Evolutionary conservation across 1,140 invertebrate species (phyloP).

Genomic region (Rhopalosiphum padi): DNA sequence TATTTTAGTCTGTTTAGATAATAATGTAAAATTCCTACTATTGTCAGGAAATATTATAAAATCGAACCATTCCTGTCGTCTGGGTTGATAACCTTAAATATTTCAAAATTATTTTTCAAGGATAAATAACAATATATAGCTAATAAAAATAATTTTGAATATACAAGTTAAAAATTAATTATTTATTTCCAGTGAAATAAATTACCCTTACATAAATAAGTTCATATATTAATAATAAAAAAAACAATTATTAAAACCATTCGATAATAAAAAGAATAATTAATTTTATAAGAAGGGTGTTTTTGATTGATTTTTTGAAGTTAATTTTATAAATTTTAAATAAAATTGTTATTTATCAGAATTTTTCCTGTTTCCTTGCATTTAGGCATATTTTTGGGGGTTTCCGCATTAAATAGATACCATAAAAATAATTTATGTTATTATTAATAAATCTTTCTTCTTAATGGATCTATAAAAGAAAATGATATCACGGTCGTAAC

Average conservation of each 20-base stretch:
- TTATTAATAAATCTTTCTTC: neutral
- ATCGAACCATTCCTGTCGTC: neutral
- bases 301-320: no score
- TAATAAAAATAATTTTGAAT: neutral
- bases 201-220: no score
- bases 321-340: no score
- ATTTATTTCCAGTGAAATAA: no score
- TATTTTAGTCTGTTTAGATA: slow-evolving; percentile 33
- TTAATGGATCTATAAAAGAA: neutral
- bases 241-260: no score
- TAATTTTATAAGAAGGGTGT: no score
- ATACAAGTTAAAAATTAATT: no score
- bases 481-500: neutral
- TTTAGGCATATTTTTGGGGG: neutral
- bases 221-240: no score
- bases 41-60: slow-evolving; percentile 35
- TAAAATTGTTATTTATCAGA: neutral
- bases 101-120: slow-evolving; percentile 35
- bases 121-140: neutral
- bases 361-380: neutral
- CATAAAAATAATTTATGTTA: neutral
- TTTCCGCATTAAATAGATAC: neutral
- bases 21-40: slow-evolving; percentile 18
- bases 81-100: slow-evolving; percentile 49
- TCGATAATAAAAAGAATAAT: no score